A percentile compares a stretch with the other conserved stretches of the same genome.
Conservation (phyloP, 2,888 invertebrate genomes). For the Ernsta delagoae region DNA sequence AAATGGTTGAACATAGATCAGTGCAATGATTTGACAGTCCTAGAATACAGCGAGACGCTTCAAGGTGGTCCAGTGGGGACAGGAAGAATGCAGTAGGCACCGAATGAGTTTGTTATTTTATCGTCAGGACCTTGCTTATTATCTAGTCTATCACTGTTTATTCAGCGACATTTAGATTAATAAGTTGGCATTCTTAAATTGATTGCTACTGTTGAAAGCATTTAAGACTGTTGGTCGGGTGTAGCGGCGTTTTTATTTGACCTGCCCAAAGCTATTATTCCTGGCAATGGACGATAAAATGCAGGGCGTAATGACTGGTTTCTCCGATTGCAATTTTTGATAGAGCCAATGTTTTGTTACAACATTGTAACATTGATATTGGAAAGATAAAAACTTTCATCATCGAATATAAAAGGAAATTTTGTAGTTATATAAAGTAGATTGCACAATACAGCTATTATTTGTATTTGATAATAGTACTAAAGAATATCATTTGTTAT, state of each 20-base stretch:
- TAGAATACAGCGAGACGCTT: constrained; percentile 50
- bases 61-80: constrained; percentile 70
- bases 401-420: neutral
- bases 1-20: constrained; percentile 31
- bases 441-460: too few relatives aligned
- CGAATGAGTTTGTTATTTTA: constrained; percentile 54
- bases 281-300: constrained; percentile 16
- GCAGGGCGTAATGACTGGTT: constrained; percentile 16
- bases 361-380: constrained; percentile 9
- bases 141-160: constrained; percentile 36
- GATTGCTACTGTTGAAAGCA: neutral
- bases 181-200: neutral
- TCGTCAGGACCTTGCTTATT: constrained; percentile 38
- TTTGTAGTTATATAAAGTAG: neutral
- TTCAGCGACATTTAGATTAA: constrained; percentile 24
- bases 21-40: constrained; percentile 44
- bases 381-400: constrained; percentile 17
- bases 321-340: constrained; percentile 24
- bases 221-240: neutral
- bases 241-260: constrained; percentile 20
- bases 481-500: too few relatives aligned
- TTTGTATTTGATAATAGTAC: too few relatives aligned
- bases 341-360: constrained; percentile 12
- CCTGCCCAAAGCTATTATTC: constrained; percentile 9
- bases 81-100: constrained; percentile 69